Evolutionary conservation across 1,140 invertebrate genomes (phyloP).

Genomic region (Cecropterus lyciades): DNA sequence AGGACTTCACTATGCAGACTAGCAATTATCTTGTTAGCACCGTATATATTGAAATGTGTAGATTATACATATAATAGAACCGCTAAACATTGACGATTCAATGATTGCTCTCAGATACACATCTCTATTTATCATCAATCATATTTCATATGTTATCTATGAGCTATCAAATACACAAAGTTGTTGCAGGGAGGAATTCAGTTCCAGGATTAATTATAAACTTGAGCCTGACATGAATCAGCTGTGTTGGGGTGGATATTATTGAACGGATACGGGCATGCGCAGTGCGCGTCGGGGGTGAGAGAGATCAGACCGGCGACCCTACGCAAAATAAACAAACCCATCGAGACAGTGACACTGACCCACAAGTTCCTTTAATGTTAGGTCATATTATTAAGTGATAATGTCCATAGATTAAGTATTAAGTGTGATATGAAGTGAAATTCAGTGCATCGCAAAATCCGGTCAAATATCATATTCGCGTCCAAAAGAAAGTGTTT

Average conservation of each 20-base stretch:
- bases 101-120: background rate
- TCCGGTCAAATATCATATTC: constrained; percentile 34
- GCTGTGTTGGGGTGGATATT: constrained; percentile 60
- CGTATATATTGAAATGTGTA: constrained; percentile 8
- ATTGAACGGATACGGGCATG: constrained; percentile 75
- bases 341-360: constrained; percentile 60
- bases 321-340: constrained; percentile 74
- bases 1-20: constrained; percentile 8
- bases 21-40: constrained; percentile 28
- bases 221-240: constrained; percentile 55
- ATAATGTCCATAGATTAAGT: background rate
- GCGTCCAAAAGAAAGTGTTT: constrained; percentile 76
- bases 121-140: background rate
- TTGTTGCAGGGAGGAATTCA: background rate
- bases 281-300: constrained; percentile 47
- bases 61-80: background rate
- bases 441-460: constrained; percentile 10
- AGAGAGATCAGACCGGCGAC: constrained; percentile 53
- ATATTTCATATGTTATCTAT: background rate
- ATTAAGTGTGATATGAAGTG: background rate
- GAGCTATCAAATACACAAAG: background rate
- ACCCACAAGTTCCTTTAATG: constrained; percentile 50
- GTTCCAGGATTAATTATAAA: constrained; percentile 28
- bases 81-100: background rate
- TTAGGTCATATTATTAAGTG: constrained; percentile 1